Evolutionary conservation across 2,888 invertebrate genomes (phyloP).

Genomic region (Meghimatium bilineatum): DNA sequence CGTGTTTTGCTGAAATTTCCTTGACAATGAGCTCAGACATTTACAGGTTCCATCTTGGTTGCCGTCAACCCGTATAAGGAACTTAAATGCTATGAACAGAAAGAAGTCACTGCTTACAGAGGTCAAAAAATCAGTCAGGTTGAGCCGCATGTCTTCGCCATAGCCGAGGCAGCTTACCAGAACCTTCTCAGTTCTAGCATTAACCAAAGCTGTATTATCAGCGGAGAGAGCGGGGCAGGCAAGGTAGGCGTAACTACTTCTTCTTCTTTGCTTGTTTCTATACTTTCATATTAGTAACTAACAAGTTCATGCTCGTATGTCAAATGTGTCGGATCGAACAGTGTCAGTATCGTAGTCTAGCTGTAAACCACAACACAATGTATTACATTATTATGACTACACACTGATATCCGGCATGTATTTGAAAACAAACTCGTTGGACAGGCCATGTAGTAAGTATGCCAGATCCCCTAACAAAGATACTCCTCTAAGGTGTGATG

Average conservation of each 20-base stretch:
- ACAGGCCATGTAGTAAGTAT: too few relatives aligned
- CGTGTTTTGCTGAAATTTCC: background rate
- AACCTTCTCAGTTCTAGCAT: conserved; percentile 82
- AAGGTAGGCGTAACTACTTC: conserved; percentile 79
- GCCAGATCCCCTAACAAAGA: too few relatives aligned
- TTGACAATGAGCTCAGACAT: conserved; percentile 82
- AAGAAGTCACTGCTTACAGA: conserved; percentile 62
- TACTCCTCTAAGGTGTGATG: too few relatives aligned
- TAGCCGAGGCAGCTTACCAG: conserved; percentile 92
- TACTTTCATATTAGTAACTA: background rate
- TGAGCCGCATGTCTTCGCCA: conserved; percentile 87
- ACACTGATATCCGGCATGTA: too few relatives aligned
- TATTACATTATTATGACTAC: too few relatives aligned
- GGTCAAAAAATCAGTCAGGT: conserved; percentile 87
- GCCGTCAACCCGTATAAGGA: conserved; percentile 95
- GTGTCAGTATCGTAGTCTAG: too few relatives aligned
- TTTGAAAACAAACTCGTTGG: too few relatives aligned
- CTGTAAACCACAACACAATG: too few relatives aligned
- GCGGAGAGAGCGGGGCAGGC: conserved; percentile 97
- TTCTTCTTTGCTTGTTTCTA: background rate
- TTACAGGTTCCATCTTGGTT: conserved; percentile 93
- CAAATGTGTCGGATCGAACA: too few relatives aligned
- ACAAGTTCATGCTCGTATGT: too few relatives aligned
- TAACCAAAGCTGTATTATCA: conserved; percentile 80
- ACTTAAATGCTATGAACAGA: conserved; percentile 91